A percentile compares a stretch with the other conserved stretches of the same genome.
Conservation (phyloP, 1,140 invertebrate species). For the Tigriopus japonicus region DNA sequence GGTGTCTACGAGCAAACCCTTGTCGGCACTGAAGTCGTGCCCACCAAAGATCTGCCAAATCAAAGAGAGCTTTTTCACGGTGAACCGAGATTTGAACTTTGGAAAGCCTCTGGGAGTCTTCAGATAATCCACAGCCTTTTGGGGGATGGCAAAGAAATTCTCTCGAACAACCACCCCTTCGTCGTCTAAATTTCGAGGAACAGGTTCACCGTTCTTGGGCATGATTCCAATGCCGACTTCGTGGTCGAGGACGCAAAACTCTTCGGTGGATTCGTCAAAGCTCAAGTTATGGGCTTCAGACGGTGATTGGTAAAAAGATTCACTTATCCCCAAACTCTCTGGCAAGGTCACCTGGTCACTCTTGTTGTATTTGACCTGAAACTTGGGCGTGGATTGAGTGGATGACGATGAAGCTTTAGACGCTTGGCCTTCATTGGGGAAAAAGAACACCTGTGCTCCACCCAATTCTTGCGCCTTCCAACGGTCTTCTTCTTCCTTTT, state of each 20-base stretch:
- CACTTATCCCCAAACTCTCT: not conserved
- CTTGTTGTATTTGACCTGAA: not conserved
- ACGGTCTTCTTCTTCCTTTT: not conserved
- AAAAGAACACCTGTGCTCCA: constrained; percentile 11
- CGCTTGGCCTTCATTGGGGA: constrained; percentile 6
- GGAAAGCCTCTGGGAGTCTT: constrained; percentile 8
- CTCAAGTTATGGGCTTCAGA: not conserved
- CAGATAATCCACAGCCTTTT: constrained; percentile 6
- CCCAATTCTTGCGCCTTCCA: not conserved
- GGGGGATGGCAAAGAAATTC: constrained; percentile 7
- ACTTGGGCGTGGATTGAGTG: not conserved
- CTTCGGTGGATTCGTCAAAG: not conserved
- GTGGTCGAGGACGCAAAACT: constrained; percentile 11
- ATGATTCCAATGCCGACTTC: constrained; percentile 9
- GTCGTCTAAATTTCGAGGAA: not conserved
- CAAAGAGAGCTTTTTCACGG: constrained; percentile 4
- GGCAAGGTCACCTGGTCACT: not conserved
- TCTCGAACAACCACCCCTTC: not conserved
- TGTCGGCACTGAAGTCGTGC: not conserved
- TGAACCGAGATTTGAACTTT: not conserved
- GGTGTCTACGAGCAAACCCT: not conserved
- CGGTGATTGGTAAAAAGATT: not conserved
- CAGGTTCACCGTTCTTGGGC: not conserved
- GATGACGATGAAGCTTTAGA: too few species aligned
- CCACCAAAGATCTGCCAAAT: constrained; percentile 12